A percentile compares a stretch with the other conserved stretches of the same genome.
These are phyloP conservation scores for Notarius quadriscutis DNA, from an alignment of 2,113 vertebrate species.

Conservation along the genomic window DNA sequence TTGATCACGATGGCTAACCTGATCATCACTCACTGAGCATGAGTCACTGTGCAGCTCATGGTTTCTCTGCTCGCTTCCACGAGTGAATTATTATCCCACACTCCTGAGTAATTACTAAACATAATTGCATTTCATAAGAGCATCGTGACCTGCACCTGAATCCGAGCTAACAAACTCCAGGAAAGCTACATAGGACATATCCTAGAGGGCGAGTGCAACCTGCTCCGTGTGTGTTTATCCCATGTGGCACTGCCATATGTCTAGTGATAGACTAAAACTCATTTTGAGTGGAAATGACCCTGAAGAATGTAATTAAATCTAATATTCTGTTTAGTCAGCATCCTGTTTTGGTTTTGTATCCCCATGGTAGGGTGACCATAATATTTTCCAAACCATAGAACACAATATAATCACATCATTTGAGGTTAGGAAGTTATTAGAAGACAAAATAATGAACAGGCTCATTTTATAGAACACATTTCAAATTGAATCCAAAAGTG, in stretches of 20 bases:
- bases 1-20: neutral
- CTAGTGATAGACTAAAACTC: neutral
- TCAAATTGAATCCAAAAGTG: neutral
- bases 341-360: neutral
- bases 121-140: constrained; percentile 16
- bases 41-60: neutral
- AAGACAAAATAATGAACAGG: neutral
- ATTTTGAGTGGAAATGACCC: neutral
- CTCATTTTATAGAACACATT: neutral
- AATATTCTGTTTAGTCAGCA: neutral
- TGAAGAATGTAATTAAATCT: neutral
- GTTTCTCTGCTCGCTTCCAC: neutral
- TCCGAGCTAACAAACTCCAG: neutral
- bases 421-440: neutral
- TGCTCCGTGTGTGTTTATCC: neutral
- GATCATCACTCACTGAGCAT: neutral
- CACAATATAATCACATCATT: neutral
- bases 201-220: neutral
- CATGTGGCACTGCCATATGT: neutral
- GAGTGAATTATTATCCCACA: neutral
- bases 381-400: neutral
- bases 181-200: neutral
- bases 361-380: neutral
- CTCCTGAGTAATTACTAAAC: constrained; percentile 6
- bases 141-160: neutral